These are phyloP conservation scores for Nansenia antarctica DNA, from an alignment of 2,113 vertebrate genomes.

Conservation along the genomic window DNA sequence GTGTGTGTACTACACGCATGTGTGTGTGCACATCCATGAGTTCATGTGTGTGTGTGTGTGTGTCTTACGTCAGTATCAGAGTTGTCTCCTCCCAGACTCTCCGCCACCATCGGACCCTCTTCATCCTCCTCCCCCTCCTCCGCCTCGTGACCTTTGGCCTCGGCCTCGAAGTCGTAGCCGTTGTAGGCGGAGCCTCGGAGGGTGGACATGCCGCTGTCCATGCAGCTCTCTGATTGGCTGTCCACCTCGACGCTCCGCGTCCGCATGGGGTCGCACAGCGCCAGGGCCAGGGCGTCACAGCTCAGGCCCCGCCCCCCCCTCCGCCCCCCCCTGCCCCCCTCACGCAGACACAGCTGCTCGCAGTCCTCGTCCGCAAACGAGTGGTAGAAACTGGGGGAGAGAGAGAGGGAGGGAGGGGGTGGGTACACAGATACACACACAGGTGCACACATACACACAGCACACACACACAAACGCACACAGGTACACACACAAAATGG, in stretches of 20 bases:
- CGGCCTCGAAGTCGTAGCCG: slow-evolving; percentile 89
- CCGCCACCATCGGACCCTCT: slow-evolving; percentile 53
- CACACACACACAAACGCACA: too few relatives aligned
- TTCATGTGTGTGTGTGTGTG: slow-evolving; percentile 2
- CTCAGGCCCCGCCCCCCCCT: slow-evolving; percentile 41
- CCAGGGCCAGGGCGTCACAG: slow-evolving; percentile 86
- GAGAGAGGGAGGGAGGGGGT: not conserved
- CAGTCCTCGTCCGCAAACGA: slow-evolving; percentile 80
- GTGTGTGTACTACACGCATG: not conserved
- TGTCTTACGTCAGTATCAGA: slow-evolving; percentile 85
- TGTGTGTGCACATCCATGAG: not conserved
- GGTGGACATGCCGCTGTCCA: slow-evolving; percentile 94
- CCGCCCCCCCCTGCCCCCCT: slow-evolving; percentile 18
- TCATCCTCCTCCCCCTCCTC: slow-evolving; percentile 20
- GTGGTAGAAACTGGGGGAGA: slow-evolving; percentile 73
- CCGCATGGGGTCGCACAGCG: slow-evolving; percentile 89
- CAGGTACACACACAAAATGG: not conserved
- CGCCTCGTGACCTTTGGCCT: slow-evolving; percentile 72
- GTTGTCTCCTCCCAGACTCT: slow-evolving; percentile 71
- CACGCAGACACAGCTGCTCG: slow-evolving; percentile 43
- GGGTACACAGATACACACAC: too few relatives aligned
- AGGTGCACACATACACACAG: not conserved
- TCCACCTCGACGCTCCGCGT: slow-evolving; percentile 86
- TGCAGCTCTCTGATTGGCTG: slow-evolving; percentile 87
- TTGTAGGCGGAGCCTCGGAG: slow-evolving; percentile 84